Evolutionary conservation across 2,888 invertebrate genomes (phyloP).

Genomic region (Lithophane socia): DNA sequence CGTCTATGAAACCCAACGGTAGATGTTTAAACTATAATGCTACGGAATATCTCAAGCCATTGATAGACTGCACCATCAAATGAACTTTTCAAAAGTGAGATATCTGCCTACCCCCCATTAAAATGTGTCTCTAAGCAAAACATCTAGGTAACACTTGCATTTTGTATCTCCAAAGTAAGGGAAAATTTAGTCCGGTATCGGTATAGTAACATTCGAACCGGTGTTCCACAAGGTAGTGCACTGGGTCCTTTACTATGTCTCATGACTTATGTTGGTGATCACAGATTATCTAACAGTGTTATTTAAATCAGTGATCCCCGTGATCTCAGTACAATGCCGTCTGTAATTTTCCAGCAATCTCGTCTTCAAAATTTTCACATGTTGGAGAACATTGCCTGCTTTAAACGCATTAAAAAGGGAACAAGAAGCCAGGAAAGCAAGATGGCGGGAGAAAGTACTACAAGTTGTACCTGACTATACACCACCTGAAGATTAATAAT

Average conservation of each 20-base stretch:
- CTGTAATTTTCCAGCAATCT: constrained; percentile 79
- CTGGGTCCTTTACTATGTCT: neutral
- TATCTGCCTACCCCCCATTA: neutral
- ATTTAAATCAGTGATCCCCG: neutral
- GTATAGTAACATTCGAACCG: neutral
- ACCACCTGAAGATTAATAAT: constrained; percentile 87
- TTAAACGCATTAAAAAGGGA: constrained; percentile 92
- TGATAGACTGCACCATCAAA: neutral
- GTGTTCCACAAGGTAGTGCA: constrained; percentile 7
- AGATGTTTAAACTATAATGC: neutral
- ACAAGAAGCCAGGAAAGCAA: constrained; percentile 92
- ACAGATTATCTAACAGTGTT: neutral
- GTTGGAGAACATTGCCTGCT: constrained; percentile 92
- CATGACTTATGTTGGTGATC: neutral
- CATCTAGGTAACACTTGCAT: neutral
- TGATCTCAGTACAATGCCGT: neutral
- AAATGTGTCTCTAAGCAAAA: neutral
- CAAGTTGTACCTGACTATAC: constrained; percentile 93
- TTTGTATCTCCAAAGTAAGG: neutral
- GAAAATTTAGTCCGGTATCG: neutral
- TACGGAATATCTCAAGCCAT: neutral
- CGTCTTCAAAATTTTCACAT: constrained; percentile 82
- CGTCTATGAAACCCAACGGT: neutral
- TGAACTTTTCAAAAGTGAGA: too few relatives aligned
- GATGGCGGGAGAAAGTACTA: constrained; percentile 93